A percentile compares a stretch with the other conserved stretches of the same genome.
phyloP scores from a whole-genome alignment of 2,113 vertebrate genomes.

The Nothoprocta perdicaria region DNA sequence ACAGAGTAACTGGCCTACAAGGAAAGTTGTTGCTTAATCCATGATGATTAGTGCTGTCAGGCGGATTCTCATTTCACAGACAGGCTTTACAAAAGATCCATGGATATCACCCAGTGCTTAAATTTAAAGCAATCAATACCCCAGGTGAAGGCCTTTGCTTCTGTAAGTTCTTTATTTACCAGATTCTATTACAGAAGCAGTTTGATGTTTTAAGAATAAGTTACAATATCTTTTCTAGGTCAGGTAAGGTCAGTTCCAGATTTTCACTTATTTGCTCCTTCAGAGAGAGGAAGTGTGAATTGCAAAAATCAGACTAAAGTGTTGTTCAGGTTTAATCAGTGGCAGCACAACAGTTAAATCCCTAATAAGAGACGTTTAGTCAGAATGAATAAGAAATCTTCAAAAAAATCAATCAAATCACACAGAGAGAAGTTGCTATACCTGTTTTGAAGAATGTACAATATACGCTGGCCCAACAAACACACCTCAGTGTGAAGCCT shows the following conservation, averaged over 20 bases:
- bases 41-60: slow-evolving; percentile 7
- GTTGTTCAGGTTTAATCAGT: background rate
- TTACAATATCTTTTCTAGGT: slow-evolving; percentile 7
- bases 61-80: slow-evolving; percentile 51
- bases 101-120: slow-evolving; percentile 12
- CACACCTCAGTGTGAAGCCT: fast-evolving
- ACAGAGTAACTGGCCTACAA: slow-evolving; percentile 16
- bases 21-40: slow-evolving; percentile 27
- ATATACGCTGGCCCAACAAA: fast-evolving
- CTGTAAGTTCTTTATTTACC: background rate
- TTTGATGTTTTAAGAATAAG: slow-evolving; percentile 12
- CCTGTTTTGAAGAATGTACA: fast-evolving
- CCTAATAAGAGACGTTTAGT: background rate
- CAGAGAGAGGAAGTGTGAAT: background rate
- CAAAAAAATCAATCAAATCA: background rate
- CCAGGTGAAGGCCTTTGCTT: slow-evolving; percentile 38
- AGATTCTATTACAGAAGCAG: slow-evolving; percentile 17
- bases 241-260: slow-evolving; percentile 24
- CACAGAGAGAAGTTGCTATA: background rate
- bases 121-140: slow-evolving; percentile 48
- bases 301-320: background rate
- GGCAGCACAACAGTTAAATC: background rate
- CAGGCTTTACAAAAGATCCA: slow-evolving; percentile 51
- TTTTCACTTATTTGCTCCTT: background rate
- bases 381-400: background rate